Evolutionary conservation across 2,797 vertebrate species (phyloP), one percentile per base, ranked within the genome.

Genomic region (Mormyrus hasselquistii): DNA sequence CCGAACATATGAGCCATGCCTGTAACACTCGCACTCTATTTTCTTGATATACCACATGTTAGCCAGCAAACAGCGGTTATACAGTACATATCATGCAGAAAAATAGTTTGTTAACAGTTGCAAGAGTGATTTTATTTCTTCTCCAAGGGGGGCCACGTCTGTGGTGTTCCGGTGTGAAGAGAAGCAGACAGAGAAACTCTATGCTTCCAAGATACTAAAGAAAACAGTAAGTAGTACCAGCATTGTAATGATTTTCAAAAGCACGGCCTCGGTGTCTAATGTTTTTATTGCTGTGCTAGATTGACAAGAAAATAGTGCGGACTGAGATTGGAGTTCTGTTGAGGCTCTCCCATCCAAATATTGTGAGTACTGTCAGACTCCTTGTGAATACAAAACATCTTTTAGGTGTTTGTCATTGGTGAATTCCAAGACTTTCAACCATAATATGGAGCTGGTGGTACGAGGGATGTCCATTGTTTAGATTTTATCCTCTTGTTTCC

Each of bases 301-400:
- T 98, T 0, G 97, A 98, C 93, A 97, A 96, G 91, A 98, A 98
- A 94, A 98, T 97, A 0, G 97, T 97, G 76, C 95, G 97, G 82
- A 98, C 97, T 0, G 97, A 98, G 93, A 97, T 98, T 0, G 97
- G 97, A 29, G 97, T 98, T 87, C 92, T 98, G 92, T 92, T 98
- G 90, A 94, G 97, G 55, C 96, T 98, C 2, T 97, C 97, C 0
- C 97, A 98, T 90, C 97, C 97, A 5, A 97, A 98, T 90, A 98
- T 98, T 0, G 97, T 98, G 92, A 97, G 97, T 93, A 52, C n/a
- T 1, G 19, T 52, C 65, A 82, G 8, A 49, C 34, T 59, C 76
- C 55, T 22, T 41, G 9, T 5, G 73, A 19, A 38, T 41, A 3
- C 49, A 55, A 29, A 88, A 38, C 49, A 59, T 86, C 7, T 85